Percentiles rank a stretch among this genome's conserved stretches.
phyloP scores from a whole-genome alignment of 2,888 invertebrate species.

The Dasysyrphus albostriatus region DNA sequence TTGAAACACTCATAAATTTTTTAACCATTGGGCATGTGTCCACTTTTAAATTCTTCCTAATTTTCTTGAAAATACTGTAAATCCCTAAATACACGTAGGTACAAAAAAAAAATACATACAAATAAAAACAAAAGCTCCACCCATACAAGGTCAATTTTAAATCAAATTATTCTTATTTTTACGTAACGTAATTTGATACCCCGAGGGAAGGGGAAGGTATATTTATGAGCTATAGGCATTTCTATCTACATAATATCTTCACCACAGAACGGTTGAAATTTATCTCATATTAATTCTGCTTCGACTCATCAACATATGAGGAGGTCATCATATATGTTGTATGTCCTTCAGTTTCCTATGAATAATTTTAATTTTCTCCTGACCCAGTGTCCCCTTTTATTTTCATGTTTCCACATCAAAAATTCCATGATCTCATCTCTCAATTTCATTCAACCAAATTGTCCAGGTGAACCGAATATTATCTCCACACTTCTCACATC shows the following conservation, averaged over 20 bases:
- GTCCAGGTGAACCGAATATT: constrained; percentile 6
- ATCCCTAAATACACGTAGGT: too few species aligned
- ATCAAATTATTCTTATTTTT: not conserved
- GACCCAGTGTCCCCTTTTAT: constrained; percentile 26
- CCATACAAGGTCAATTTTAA: not conserved
- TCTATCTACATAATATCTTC: not conserved
- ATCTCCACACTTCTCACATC: not conserved
- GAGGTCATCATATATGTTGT: not conserved
- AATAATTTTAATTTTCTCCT: not conserved
- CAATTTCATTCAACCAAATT: not conserved
- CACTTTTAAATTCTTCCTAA: too few species aligned
- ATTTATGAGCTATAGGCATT: too few species aligned
- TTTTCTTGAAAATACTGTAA: too few species aligned
- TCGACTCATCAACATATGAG: not conserved
- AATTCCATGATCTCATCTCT: constrained; percentile 17
- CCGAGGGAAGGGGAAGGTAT: too few species aligned
- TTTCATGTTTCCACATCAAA: not conserved
- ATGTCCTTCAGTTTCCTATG: not conserved
- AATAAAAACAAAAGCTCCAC: too few species aligned
- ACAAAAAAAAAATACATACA: too few species aligned
- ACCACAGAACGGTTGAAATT: not conserved
- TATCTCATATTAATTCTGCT: constrained; percentile 7
- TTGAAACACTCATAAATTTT: too few species aligned
- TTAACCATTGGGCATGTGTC: too few species aligned
- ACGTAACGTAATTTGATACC: too few species aligned